phyloP scores from a whole-genome alignment of 35 echinoderm and acorn worm species.

The Diadema setosum region DNA sequence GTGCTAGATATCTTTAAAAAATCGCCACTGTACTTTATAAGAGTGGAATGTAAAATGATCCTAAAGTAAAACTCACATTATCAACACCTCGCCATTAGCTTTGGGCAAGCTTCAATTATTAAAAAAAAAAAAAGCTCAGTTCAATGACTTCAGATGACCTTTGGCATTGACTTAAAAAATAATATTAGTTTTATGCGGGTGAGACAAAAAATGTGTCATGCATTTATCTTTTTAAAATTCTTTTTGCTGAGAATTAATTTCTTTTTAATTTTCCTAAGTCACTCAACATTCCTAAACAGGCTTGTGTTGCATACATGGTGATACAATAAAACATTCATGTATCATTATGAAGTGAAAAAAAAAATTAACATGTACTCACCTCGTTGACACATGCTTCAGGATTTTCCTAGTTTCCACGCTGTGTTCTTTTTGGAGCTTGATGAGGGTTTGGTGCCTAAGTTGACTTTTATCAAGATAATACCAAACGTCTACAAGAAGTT shows the following conservation, averaged over 20 bases:
- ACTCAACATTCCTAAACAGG: neutral
- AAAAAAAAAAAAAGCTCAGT: too few species aligned
- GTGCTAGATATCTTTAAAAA: too few species aligned
- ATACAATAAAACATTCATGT: neutral
- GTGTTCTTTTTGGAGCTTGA: conserved; percentile 22
- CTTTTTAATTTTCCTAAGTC: neutral
- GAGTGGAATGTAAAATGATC: too few species aligned
- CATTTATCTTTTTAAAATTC: neutral
- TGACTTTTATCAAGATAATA: conserved; percentile 52
- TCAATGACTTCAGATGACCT: neutral
- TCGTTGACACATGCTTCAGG: conserved; percentile 54
- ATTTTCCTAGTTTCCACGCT: conserved; percentile 35
- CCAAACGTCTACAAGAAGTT: conserved; percentile 23
- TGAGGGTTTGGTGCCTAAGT: conserved; percentile 4
- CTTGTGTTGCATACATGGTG: neutral
- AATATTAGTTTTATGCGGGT: neutral
- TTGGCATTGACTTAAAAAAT: neutral
- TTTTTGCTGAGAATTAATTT: neutral
- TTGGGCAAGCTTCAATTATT: too few species aligned
- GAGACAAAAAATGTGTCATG: too few species aligned
- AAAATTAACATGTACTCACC: neutral
- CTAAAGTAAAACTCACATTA: too few species aligned
- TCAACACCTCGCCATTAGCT: too few species aligned
- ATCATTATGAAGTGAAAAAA: neutral
- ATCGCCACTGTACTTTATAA: too few species aligned